A percentile compares a stretch with the other conserved stretches of the same genome.
Conservation (phyloP, 2,888 invertebrate genomes). For the Aspidiotus destructor region DNA sequence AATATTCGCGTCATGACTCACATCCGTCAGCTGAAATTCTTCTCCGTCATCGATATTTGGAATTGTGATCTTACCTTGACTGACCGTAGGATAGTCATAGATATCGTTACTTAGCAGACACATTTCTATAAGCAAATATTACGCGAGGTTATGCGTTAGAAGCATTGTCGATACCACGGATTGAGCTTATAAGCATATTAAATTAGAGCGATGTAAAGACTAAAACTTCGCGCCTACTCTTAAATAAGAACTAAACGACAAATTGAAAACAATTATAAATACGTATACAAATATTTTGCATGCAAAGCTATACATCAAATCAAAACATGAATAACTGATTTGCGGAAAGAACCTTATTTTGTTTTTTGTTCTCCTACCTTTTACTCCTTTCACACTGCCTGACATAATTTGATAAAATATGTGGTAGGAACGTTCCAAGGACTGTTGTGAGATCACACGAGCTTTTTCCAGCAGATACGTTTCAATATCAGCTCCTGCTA, state of each 20-base stretch:
- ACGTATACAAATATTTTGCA: no score
- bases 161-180: no score
- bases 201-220: no score
- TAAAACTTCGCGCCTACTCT: no score
- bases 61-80: slow-evolving; percentile 89
- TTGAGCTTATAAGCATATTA: no score
- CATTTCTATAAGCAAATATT: neutral
- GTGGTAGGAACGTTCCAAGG: slow-evolving; percentile 97
- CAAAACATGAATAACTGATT: no score
- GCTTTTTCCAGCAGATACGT: slow-evolving; percentile 99
- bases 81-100: slow-evolving; percentile 60
- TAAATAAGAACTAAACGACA: no score
- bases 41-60: slow-evolving; percentile 88
- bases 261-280: no score
- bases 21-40: slow-evolving; percentile 77
- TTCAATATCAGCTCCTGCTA: slow-evolving; percentile 99
- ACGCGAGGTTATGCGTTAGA: no score
- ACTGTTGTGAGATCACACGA: slow-evolving; percentile 98
- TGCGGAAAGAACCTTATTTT: no score
- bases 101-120: slow-evolving; percentile 63
- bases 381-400: slow-evolving; percentile 71
- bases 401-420: slow-evolving; percentile 99
- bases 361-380: slow-evolving; percentile 59
- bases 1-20: slow-evolving; percentile 50
- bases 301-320: no score